Conservation (phyloP, 2,113 vertebrate genomes). For the Salvelinus sp. region DNA sequence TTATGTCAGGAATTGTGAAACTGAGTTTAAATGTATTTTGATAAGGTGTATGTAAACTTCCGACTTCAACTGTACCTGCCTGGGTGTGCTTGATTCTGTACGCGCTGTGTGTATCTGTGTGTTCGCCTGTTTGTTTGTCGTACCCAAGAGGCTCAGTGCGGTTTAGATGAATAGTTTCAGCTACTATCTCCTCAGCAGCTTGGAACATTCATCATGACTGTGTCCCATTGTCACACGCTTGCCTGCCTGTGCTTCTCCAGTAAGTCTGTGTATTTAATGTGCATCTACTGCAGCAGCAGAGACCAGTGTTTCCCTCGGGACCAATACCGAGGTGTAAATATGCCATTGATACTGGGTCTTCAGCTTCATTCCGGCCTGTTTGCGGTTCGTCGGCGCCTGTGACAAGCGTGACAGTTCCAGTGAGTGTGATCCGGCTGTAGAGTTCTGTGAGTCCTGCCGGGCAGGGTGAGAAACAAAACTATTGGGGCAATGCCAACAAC, state of each 20-base stretch:
- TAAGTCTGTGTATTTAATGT: neutral
- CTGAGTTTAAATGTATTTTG: too few species aligned
- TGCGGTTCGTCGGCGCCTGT: neutral
- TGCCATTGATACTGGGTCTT: neutral
- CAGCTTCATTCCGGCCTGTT: neutral
- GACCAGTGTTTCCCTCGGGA: neutral
- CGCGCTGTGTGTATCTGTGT: neutral
- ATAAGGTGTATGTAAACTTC: too few species aligned
- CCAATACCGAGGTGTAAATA: slow-evolving; percentile 12
- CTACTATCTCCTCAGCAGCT: neutral
- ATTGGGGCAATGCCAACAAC: neutral
- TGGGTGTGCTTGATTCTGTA: slow-evolving; percentile 1
- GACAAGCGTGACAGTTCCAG: slow-evolving; percentile 3
- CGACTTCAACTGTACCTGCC: neutral
- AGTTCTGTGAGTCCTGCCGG: neutral
- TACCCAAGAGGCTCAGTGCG: neutral
- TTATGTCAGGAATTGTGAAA: too few species aligned
- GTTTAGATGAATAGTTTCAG: neutral
- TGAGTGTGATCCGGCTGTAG: slow-evolving; percentile 4
- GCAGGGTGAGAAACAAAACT: neutral
- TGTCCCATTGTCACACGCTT: neutral
- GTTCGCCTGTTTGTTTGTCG: neutral
- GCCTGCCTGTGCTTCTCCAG: neutral
- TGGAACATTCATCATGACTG: neutral
- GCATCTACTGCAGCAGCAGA: neutral